Evolutionary conservation across 2,113 vertebrate species (phyloP).

Genomic region (Notothenia rossii): DNA sequence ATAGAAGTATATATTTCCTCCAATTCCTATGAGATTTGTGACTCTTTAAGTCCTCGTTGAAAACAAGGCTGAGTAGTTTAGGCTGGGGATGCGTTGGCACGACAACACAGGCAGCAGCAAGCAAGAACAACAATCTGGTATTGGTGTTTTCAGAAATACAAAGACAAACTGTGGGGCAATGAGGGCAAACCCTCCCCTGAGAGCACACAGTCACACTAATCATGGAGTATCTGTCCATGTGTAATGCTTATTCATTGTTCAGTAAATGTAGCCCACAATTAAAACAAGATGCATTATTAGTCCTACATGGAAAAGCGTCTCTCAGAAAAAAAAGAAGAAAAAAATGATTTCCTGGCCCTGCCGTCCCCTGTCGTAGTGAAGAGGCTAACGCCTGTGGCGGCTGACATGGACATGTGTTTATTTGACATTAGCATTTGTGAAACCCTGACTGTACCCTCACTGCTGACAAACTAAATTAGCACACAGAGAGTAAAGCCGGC

Average conservation of each 20-base stretch:
- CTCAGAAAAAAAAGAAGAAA: background rate
- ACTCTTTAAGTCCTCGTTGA: constrained; percentile 9
- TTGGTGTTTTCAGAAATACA: constrained; percentile 3
- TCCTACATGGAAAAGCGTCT: background rate
- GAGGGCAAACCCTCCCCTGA: background rate
- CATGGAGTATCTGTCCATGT: background rate
- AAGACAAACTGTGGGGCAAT: background rate
- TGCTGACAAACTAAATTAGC: constrained; percentile 61
- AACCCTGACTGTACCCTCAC: constrained; percentile 9
- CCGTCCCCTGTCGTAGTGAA: background rate
- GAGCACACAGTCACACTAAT: background rate
- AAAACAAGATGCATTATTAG: background rate
- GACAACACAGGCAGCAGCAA: background rate
- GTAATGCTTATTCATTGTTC: constrained; percentile 9
- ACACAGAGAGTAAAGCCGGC: constrained; percentile 32
- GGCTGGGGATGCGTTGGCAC: constrained; percentile 36
- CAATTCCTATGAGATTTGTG: background rate
- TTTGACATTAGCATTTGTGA: constrained; percentile 47
- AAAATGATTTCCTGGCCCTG: background rate
- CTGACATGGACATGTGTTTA: constrained; percentile 28
- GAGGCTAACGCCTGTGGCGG: constrained; percentile 15
- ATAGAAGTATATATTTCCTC: background rate
- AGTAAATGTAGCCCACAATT: background rate
- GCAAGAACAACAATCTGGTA: constrained; percentile 3
- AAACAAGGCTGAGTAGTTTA: constrained; percentile 5